Base-by-base conservation (phyloP, 1,140 invertebrate genomes). In the Helicorthomorpha holstii region DNA sequence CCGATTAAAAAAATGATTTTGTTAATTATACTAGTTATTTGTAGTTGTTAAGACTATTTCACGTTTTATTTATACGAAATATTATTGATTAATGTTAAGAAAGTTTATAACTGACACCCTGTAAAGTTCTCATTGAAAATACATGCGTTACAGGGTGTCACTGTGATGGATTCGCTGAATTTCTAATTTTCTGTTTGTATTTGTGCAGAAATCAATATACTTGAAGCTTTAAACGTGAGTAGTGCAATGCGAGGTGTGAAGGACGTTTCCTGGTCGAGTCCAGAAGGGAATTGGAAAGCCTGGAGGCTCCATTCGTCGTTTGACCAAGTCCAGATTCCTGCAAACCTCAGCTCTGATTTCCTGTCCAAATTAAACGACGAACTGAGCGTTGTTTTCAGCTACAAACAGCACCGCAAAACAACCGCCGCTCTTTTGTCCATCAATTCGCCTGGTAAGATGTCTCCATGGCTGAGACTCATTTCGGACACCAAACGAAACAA, bases 271-370 rank as follows among this genome's bases (percentile, higher is more conserved):
- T 66, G 69, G 2, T 64, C 66, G n/a, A 7, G 65, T 66, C 38
- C 55, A 51, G 1, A 22, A 19, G 21, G 25, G 7, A 60, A 64
- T 46, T 64, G 60, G 55, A 64, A 66, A 4, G 67, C 69, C 3
- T 70, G 66, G 61, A 68, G 68, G 56, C 65, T 70, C 43, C 63
- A 68, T n/a, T 54, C 65, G 10, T 61, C 63, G 1, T 70, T 66
- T 50, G 66, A 64, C 34, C 64, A 69, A 52, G 65, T 68, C 1
- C 64, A 66, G 1, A 51, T 70, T 47, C 51, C 56, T 2, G 66
- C 61, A 53, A 60, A 62, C 16, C 57, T 57, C 27, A 58, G 52
- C 23, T 64, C 63, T 57, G 67, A 63, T 7, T 60, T 62, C 19
- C 55, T 66, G 21, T 44, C 42, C 27, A 3, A 19, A 2, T 49